Base-by-base conservation (phyloP, 2,797 vertebrate species). In the Masticophis lateralis region DNA sequence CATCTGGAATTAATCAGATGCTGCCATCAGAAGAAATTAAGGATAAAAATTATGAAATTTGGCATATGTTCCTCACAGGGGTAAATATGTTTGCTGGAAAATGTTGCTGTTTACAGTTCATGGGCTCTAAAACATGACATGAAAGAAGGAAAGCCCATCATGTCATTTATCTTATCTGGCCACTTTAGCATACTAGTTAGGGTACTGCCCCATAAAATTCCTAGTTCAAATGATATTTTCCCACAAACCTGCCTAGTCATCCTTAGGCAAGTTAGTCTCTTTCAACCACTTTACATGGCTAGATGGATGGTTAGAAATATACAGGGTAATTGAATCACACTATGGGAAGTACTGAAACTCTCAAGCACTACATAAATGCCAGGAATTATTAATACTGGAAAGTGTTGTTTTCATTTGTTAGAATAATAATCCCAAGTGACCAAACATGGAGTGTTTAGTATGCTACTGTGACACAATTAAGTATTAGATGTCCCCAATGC, bases 31-130 rank as follows among this genome's bases (percentile, higher is more conserved):
- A 92, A 86, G 20, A 55, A 16, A 3, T 51, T n/a, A 93, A 91
- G 83, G 88, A 12, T 53, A 92, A 86, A 92, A 47, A 8, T 47
- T 90, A 88, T 87, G 60, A 83, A 51, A 87, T 90, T 87, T 90
- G 87, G 61, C 27, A 90, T 69, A 86, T 25, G 53, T 51, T 55
- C 32, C 51, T 57, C 22, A 51, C 8, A 56, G 51, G 57, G 51
- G 51, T 66, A 27, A 22, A 27, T 11, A 57, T 27, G 47, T 20
- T 92, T 92, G 37, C 20, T 9, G 8, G 94, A 4, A 69, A 93
- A 63, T 2, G 0, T 69, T 69, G 55, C 22, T 87, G 25, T 60
- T 57, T 66, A 59, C 18, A 60, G 79, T 90, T 63, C 51, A 79
- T 57, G 86, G 0, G 27, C 11, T 94, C 83, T 87, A 88, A 89